phyloP scores from a whole-genome alignment of 2,888 invertebrate species.

The Tineola bisselliella region DNA sequence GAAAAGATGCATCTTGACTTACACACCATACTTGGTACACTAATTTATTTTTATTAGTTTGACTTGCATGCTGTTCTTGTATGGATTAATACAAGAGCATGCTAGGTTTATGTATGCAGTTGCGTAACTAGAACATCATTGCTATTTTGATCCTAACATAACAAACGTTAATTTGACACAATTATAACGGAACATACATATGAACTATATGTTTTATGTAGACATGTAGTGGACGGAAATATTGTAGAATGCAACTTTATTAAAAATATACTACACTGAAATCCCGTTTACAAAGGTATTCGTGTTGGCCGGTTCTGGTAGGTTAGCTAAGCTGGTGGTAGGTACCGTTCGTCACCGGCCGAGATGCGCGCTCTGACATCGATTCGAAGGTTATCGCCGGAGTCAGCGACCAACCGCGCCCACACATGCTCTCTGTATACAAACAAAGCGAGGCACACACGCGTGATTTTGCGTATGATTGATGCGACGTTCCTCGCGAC shows the following conservation, averaged over 20 bases:
- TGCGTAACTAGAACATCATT: neutral
- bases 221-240: too few species aligned
- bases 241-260: too few species aligned
- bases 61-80: neutral
- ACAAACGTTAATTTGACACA: neutral
- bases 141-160: neutral
- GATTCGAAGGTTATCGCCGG: slow-evolving; percentile 60
- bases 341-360: slow-evolving; percentile 40
- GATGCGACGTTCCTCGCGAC: neutral
- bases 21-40: neutral
- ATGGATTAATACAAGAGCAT: neutral
- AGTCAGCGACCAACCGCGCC: slow-evolving; percentile 63
- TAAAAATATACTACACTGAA: too few species aligned
- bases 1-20: neutral
- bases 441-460: slow-evolving; percentile 29
- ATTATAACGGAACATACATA: neutral
- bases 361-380: slow-evolving; percentile 50
- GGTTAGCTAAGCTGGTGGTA: neutral
- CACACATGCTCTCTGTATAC: slow-evolving; percentile 54
- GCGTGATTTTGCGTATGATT: neutral
- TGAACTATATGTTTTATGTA: too few species aligned
- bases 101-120: neutral
- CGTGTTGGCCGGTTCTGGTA: neutral
- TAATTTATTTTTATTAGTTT: neutral
- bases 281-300: too few species aligned